phyloP scores from a whole-genome alignment of 2,888 invertebrate genomes.

The Hypomecis punctinalis region DNA sequence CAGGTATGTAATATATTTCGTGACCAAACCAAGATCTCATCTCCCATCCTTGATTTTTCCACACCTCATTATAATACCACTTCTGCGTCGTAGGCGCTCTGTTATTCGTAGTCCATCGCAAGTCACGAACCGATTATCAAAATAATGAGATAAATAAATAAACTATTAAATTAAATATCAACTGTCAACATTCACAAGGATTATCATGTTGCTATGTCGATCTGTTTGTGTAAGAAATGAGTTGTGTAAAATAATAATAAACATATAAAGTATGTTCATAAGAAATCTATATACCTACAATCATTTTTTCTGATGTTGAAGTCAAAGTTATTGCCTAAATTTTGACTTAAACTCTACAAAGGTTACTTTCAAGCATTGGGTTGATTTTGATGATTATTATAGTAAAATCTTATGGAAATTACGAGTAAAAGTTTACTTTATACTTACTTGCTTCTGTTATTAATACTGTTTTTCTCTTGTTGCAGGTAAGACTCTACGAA shows the following conservation, averaged over 20 bases:
- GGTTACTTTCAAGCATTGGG: too few relatives aligned
- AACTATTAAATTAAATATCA: constrained; percentile 24
- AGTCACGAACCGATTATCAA: constrained; percentile 26
- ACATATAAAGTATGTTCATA: too few relatives aligned
- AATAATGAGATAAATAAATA: constrained; percentile 26
- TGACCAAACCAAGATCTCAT: constrained; percentile 4
- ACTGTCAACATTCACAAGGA: constrained; percentile 26
- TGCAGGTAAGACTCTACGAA: too few relatives aligned
- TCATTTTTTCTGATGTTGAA: not conserved
- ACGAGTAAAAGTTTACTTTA: too few relatives aligned
- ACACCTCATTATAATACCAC: constrained; percentile 11
- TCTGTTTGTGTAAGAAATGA: not conserved
- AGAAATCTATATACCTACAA: too few relatives aligned
- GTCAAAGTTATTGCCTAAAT: too few relatives aligned
- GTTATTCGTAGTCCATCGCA: constrained; percentile 8
- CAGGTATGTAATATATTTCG: constrained; percentile 1
- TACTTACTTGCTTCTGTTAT: too few relatives aligned
- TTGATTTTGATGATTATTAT: too few relatives aligned
- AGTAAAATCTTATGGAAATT: too few relatives aligned
- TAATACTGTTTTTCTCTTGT: too few relatives aligned
- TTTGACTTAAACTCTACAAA: too few relatives aligned
- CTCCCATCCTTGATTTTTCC: constrained; percentile 16
- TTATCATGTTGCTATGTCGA: constrained; percentile 11
- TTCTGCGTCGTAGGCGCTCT: constrained; percentile 9
- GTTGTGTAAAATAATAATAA: too few relatives aligned